Evolutionary conservation across 2,888 invertebrate species (phyloP).

Genomic region (Sphecodes monilicornis): DNA sequence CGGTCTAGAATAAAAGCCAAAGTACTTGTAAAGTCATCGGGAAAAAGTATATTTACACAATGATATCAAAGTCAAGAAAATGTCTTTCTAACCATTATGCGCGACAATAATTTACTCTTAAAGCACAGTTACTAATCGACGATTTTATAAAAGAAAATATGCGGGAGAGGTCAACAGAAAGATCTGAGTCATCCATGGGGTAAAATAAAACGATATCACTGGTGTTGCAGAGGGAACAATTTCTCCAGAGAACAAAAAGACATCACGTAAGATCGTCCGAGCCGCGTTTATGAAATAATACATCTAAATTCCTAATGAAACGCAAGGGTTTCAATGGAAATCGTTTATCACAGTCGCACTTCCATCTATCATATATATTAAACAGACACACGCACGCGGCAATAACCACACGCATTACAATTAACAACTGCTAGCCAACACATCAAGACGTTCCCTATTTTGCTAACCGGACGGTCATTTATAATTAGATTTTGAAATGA

Average conservation of each 20-base stretch:
- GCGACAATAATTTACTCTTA: slow-evolving; percentile 57
- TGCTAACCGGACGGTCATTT: neutral
- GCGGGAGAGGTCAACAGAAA: neutral
- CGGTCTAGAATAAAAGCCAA: neutral
- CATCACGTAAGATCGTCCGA: slow-evolving; percentile 36
- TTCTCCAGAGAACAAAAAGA: slow-evolving; percentile 24
- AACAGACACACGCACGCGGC: neutral
- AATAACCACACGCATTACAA: neutral
- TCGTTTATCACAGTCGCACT: slow-evolving; percentile 18
- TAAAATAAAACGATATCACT: slow-evolving; percentile 51
- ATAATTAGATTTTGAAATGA: neutral
- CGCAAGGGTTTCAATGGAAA: slow-evolving; percentile 38
- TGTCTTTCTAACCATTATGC: slow-evolving; percentile 30
- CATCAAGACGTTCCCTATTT: slow-evolving; percentile 6
- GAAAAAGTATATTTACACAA: neutral
- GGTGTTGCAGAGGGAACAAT: slow-evolving; percentile 24
- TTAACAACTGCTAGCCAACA: slow-evolving; percentile 10
- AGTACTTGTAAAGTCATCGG: neutral
- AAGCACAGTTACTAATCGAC: slow-evolving; percentile 30
- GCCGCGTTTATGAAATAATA: slow-evolving; percentile 39
- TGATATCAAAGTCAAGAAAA: slow-evolving; percentile 12
- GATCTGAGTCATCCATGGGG: neutral
- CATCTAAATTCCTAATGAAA: slow-evolving; percentile 29
- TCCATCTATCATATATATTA: neutral
- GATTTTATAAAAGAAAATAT: neutral